Evolutionary conservation across 2,888 invertebrate genomes (phyloP), one percentile per base, ranked within the genome.

Genomic region (Aleiodes leptofemur): DNA sequence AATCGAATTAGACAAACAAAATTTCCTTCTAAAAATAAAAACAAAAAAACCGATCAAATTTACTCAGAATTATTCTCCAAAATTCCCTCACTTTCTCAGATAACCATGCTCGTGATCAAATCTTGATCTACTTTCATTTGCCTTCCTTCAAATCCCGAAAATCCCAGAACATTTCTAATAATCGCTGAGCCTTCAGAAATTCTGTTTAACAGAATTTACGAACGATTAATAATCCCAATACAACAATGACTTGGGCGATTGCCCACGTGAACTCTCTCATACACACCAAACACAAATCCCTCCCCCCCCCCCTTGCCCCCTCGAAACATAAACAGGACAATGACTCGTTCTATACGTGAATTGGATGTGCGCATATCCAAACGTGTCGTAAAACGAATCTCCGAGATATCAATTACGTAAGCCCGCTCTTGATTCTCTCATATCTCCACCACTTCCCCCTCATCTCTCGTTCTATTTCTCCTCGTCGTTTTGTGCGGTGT

Each of bases 401-500:
- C 76, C 50, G 61, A 73, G 79, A 78, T 79, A 77, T 76, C 73
- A 71, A 79, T 79, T 78, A 77, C 78, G 76, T 72, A 79, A 79
- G 72, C 72, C 76, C 59, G 66, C 76, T 53, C 73, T 77, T 69
- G 31, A 48, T 61, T 72, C 50, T 70, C 43, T 66, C 74, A 56
- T 72, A 56, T 68, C 69, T 48, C 73, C 68, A 59, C 34, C 61
- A 2, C 43, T 23, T 76, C 75, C 69, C 73, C 77, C 59, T 29
- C 53, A 13, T 53, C 53, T 51, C 61, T 38, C 50, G 74, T 5
- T 73, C 68, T 57, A 68, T 57, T 57, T 73, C 57, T 57, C 48
- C 48, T 43, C 43, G 11, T 43, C 73, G 38, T 73, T 69, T 73
- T 14, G 69, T 73, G 31, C 59, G 48, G 43, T 48, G 53, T 43